These are phyloP conservation scores for Eubasilissa splendida DNA, from an alignment of 2,888 invertebrate genomes.

Conservation along the genomic window DNA sequence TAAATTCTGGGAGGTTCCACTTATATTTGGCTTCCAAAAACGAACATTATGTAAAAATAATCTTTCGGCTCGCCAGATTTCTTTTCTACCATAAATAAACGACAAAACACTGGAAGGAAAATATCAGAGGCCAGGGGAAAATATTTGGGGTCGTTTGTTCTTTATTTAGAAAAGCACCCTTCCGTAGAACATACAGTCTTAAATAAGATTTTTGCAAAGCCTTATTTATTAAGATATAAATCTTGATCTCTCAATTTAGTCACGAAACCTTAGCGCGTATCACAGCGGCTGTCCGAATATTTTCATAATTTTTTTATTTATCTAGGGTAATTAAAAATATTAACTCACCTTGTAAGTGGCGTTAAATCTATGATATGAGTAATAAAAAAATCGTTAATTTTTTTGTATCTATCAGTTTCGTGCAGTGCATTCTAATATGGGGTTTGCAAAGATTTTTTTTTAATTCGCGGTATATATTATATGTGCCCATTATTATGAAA, in stretches of 20 bases:
- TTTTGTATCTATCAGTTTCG: too few species aligned
- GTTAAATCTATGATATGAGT: too few species aligned
- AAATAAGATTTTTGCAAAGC: conserved; percentile 3
- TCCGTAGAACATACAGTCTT: background rate
- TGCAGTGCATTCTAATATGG: too few species aligned
- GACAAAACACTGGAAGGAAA: background rate
- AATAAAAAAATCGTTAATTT: too few species aligned
- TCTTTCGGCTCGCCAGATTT: conserved; percentile 11
- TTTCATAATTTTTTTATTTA: too few species aligned
- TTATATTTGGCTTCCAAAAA: conserved; percentile 5
- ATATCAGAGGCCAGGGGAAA: conserved; percentile 5
- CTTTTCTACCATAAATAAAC: conserved; percentile 4
- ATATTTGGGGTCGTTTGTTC: conserved; percentile 8
- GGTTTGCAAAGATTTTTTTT: too few species aligned
- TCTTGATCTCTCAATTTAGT: background rate
- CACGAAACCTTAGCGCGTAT: background rate
- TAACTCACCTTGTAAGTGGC: too few species aligned
- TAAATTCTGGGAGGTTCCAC: conserved; percentile 10
- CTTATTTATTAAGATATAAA: conserved; percentile 6
- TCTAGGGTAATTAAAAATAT: too few species aligned
- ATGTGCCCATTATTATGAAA: too few species aligned
- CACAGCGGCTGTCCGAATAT: too few species aligned
- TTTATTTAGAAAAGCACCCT: background rate
- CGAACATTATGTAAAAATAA: conserved; percentile 26
- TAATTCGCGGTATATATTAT: too few species aligned